phyloP scores from a whole-genome alignment of 2,113 vertebrate genomes.

The Tachuris rubrigastra region DNA sequence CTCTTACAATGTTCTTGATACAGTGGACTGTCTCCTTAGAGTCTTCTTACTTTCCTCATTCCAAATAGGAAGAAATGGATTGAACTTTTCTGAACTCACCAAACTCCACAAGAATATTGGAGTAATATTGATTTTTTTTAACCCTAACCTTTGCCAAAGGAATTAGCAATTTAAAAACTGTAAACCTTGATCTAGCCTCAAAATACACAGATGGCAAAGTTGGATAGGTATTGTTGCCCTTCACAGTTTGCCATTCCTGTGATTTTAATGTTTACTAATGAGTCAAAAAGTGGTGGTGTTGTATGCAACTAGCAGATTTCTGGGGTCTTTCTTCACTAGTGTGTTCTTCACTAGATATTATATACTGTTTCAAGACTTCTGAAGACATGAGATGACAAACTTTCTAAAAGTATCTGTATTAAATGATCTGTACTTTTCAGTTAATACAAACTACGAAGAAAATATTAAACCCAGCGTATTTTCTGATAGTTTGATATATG shows the following conservation, averaged over 20 bases:
- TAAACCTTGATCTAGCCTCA: conserved; percentile 6
- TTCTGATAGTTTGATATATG: background rate
- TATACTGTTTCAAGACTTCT: background rate
- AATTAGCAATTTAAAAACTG: background rate
- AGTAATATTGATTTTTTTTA: background rate
- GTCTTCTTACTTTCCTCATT: background rate
- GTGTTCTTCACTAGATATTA: background rate
- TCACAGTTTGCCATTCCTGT: conserved; percentile 12
- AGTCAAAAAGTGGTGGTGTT: background rate
- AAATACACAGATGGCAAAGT: background rate
- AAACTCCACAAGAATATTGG: background rate
- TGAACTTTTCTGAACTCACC: background rate
- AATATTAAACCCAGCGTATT: background rate
- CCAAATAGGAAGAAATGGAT: background rate
- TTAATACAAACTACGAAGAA: background rate
- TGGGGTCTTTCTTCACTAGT: background rate
- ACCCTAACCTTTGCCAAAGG: background rate
- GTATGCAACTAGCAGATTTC: background rate
- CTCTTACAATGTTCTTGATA: background rate
- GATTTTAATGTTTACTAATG: background rate
- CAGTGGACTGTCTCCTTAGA: background rate
- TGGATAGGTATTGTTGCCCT: background rate
- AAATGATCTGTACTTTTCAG: background rate
- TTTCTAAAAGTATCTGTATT: background rate
- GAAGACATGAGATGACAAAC: background rate